Evolutionary conservation across 2,888 invertebrate species (phyloP), one percentile per base, ranked within the genome.

Genomic region (Pyrrhopygopsis socrates): DNA sequence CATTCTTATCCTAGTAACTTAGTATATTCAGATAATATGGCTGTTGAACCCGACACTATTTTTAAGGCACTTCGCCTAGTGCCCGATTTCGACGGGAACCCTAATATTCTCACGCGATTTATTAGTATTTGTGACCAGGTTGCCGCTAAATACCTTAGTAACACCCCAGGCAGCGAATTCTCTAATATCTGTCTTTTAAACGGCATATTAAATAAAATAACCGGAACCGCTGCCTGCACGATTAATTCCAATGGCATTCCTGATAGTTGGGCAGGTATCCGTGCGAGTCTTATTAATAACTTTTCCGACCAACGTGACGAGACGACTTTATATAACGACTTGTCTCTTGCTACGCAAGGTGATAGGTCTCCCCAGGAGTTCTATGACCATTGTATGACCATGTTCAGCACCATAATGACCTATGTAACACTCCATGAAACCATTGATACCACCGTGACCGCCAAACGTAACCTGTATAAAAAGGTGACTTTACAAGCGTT

Each of bases 21-120:
- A 68, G 65, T 27, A 22, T 13, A 67, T 22, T 38, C 6, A n/a
- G n/a, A 81, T 74, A 74, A 34, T 34, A 45, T 45, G 45, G 80
- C n/a, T n/a, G n/a, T n/a, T n/a, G n/a, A 80, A 4, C 80, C 73
- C 11, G 79, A 81, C 8, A 65, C 65, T 6, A 79, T 83, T 29
- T 84, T 77, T 27, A 85, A 88, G 65, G 80, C 87, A 18, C 65
- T 85, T 9, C 74, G 83, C 38, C 20, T 80, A 29, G 83, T 93
- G 2, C 99, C 98, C 98, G 97, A 96, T 98, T 99, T 93, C 98
- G 97, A 50, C 99, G 95, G 87, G 6, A 91, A 92, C 65, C 81
- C 87, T 1, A 87, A 91, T 29, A 80, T 91, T 1, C n/a, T 92
- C 1, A 90, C 87, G 0, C 60, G 92, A 15, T 94, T 95, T 24